Conservation (phyloP, 64 coral and sea anemone genomes). For the Actinia equina region DNA sequence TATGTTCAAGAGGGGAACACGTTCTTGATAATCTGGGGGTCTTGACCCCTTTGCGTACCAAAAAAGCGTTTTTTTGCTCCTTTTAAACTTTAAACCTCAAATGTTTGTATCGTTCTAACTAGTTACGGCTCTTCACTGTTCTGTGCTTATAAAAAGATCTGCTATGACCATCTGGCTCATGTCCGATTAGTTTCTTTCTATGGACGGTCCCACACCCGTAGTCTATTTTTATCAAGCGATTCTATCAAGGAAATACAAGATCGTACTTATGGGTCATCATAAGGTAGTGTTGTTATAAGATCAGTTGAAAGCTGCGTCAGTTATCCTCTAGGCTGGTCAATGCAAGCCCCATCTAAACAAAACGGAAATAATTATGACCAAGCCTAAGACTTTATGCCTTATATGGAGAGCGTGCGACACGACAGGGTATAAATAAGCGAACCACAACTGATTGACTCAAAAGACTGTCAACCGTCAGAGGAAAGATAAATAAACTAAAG, state of each 20-base stretch:
- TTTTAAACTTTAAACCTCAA: neutral
- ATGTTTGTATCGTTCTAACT: neutral
- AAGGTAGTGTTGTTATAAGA: neutral
- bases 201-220: neutral
- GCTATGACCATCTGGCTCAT: too few species aligned
- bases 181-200: neutral
- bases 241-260: neutral
- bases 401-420: neutral
- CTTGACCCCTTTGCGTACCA: neutral
- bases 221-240: neutral
- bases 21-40: neutral
- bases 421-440: neutral
- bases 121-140: neutral
- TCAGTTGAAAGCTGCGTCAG: neutral
- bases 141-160: too few species aligned
- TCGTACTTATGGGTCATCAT: neutral
- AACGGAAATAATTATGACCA: neutral
- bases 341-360: neutral
- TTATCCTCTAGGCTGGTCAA: neutral
- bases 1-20: neutral
- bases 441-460: neutral
- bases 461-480: neutral
- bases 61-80: neutral
- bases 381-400: neutral
- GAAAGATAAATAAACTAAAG: neutral